Percentiles rank a stretch among this genome's conserved stretches.
Evolutionary conservation across 92 coral and sea anemone genomes (phyloP).

Genomic region (Paramuricea clavata): DNA sequence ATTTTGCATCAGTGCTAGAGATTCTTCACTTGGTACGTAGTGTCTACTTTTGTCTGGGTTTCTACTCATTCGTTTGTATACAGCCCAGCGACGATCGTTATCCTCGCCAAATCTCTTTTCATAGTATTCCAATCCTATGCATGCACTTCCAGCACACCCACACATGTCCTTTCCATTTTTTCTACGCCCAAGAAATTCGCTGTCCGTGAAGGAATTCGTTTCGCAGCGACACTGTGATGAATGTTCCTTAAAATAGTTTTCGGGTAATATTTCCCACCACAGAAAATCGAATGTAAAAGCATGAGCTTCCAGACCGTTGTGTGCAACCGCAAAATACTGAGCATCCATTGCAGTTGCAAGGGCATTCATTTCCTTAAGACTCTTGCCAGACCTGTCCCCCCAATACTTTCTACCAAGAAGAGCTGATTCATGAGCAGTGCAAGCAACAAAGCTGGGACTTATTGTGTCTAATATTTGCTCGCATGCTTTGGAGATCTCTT

Average conservation of each 20-base stretch:
- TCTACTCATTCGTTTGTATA: not conserved
- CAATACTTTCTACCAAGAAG: not conserved
- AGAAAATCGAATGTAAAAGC: slow-evolving; percentile 8
- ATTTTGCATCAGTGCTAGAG: not conserved
- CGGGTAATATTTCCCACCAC: not conserved
- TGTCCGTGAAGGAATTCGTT: not conserved
- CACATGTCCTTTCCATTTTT: slow-evolving; percentile 6
- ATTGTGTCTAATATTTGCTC: not conserved
- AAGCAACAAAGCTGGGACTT: not conserved
- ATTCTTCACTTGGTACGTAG: not conserved
- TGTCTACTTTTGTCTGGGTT: not conserved
- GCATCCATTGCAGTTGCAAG: not conserved
- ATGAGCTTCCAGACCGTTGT: not conserved
- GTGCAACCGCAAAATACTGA: not conserved
- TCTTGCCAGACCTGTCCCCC: slow-evolving; percentile 11
- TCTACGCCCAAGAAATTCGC: not conserved
- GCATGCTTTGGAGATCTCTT: not conserved
- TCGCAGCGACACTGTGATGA: not conserved
- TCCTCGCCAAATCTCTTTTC: slow-evolving; percentile 12
- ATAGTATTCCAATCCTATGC: not conserved
- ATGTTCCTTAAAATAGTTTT: not conserved
- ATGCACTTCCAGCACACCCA: slow-evolving; percentile 2
- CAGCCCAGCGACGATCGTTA: slow-evolving; percentile 21
- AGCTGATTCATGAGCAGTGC: slow-evolving; percentile 13
- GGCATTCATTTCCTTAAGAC: slow-evolving; percentile 9